A percentile compares a stretch with the other conserved stretches of the same genome.
Conservation (phyloP, 2,797 vertebrate genomes). For the Pempheris klunzingeri region DNA sequence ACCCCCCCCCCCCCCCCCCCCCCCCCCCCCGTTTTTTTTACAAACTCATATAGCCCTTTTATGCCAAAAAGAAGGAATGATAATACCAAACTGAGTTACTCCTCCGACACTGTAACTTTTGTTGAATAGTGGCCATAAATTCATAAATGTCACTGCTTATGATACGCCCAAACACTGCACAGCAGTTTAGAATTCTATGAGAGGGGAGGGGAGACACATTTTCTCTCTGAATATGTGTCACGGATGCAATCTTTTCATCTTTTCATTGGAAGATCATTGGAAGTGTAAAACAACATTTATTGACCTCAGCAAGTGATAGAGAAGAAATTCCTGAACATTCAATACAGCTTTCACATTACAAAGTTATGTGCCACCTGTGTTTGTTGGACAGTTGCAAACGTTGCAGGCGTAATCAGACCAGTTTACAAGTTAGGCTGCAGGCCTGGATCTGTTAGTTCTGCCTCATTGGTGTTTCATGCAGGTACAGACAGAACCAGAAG, state of each 20-base stretch:
- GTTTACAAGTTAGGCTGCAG: background rate
- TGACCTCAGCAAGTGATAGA: background rate
- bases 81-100: background rate
- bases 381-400: background rate
- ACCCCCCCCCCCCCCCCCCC: too few relatives aligned
- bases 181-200: background rate
- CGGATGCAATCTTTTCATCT: background rate
- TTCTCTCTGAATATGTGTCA: too few relatives aligned
- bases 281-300: background rate
- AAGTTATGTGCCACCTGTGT: background rate
- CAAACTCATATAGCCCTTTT: background rate
- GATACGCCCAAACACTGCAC: background rate
- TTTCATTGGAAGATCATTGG: background rate
- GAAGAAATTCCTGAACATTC: background rate
- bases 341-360: background rate
- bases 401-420: background rate
- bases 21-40: too few relatives aligned
- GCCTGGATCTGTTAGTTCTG: background rate
- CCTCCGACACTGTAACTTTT: background rate
- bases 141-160: background rate
- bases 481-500: slow-evolving; percentile 59
- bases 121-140: background rate
- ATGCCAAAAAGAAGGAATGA: too few relatives aligned
- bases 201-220: too few relatives aligned
- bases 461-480: slow-evolving; percentile 45